Percentiles rank a stretch among this genome's conserved stretches.
Conservation (phyloP, 2,888 invertebrate species). For the Hymenopus coronatus region DNA sequence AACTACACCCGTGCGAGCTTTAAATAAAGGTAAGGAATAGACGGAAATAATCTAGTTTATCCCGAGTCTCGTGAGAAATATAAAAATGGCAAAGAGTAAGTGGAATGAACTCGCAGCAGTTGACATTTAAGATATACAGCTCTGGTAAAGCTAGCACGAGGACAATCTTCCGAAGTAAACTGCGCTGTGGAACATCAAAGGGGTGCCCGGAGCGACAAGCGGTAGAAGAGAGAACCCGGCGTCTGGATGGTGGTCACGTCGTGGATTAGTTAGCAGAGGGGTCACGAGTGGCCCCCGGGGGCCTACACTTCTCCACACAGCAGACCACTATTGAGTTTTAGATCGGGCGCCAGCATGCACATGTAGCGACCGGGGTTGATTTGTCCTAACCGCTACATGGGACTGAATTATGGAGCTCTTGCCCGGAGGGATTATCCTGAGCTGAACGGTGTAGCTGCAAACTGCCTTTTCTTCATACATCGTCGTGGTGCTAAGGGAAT, state of each 20-base stretch:
- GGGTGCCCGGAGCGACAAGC: no score
- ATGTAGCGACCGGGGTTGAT: neutral
- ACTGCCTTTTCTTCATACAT: no score
- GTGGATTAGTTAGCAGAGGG: neutral
- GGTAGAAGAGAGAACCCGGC: neutral
- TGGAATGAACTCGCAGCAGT: no score
- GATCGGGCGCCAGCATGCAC: neutral
- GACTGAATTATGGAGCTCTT: neutral
- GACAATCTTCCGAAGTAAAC: neutral
- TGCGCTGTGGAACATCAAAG: neutral
- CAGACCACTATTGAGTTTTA: neutral
- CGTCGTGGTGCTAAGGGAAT: no score
- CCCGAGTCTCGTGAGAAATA: no score
- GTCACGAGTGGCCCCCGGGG: neutral
- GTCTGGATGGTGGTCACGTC: constrained; percentile 1
- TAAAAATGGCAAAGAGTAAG: no score
- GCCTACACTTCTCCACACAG: neutral
- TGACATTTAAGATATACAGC: neutral
- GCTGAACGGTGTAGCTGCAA: no score
- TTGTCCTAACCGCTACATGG: neutral
- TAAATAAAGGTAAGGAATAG: no score
- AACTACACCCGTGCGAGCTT: no score
- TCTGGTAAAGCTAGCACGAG: no score
- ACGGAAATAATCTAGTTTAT: no score
- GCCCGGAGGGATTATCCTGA: no score